Evolutionary conservation across 2,113 vertebrate genomes (phyloP).

Genomic region (Poeciliopsis retropinna): DNA sequence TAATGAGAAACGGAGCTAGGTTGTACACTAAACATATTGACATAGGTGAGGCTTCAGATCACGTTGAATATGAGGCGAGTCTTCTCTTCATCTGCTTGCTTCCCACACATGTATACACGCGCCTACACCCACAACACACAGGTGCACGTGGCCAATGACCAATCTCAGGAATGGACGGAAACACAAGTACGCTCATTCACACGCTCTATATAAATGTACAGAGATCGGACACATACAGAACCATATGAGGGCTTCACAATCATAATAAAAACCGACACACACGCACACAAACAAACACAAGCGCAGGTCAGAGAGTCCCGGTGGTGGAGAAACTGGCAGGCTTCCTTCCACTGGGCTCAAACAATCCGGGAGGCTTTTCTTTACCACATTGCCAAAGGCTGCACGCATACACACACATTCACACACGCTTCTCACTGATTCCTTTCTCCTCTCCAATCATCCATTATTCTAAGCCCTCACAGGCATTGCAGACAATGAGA

Average conservation of each 20-base stretch:
- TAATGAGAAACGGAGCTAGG: slow-evolving; percentile 69
- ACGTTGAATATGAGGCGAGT: slow-evolving; percentile 66
- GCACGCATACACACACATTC: slow-evolving; percentile 37
- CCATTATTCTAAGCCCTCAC: slow-evolving; percentile 71
- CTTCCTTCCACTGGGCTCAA: slow-evolving; percentile 69
- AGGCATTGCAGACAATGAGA: slow-evolving; percentile 71
- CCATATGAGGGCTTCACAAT: slow-evolving; percentile 37
- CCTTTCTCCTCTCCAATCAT: slow-evolving; percentile 70
- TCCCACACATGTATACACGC: slow-evolving; percentile 50
- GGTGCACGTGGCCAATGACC: slow-evolving; percentile 12
- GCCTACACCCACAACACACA: slow-evolving; percentile 20
- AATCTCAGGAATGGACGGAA: slow-evolving; percentile 24
- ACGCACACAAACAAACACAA: slow-evolving; percentile 59
- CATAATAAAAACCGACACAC: slow-evolving; percentile 43
- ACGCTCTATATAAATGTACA: slow-evolving; percentile 18
- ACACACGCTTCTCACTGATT: slow-evolving; percentile 48
- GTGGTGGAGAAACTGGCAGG: slow-evolving; percentile 73
- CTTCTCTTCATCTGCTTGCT: slow-evolving; percentile 62
- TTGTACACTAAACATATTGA: slow-evolving; percentile 74
- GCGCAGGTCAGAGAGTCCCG: slow-evolving; percentile 68
- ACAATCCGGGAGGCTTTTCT: slow-evolving; percentile 75
- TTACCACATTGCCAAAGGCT: slow-evolving; percentile 68
- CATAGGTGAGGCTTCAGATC: slow-evolving; percentile 69
- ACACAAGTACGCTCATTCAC: neutral
- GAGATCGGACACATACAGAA: slow-evolving; percentile 30